Evolutionary conservation across 2,113 vertebrate species (phyloP), one percentile per base, ranked within the genome.

Genomic region (Puntigrus tetrazona): DNA sequence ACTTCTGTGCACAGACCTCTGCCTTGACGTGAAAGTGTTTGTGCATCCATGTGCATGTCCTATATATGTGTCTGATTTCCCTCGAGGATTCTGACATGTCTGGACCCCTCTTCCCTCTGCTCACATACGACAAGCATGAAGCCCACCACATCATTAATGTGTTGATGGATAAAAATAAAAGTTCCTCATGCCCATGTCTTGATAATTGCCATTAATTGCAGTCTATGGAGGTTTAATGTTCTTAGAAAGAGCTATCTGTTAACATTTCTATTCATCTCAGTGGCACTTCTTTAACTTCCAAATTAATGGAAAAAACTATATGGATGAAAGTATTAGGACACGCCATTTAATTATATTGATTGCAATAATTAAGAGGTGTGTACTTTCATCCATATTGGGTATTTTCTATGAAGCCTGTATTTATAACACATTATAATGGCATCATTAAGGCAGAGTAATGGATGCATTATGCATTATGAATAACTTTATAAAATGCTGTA

Each of bases 61-160:
- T 55, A 7, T 25, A 45, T 29, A 20, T 29, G 72, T 75, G 43
- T 75, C 14, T 75, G 41, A 75, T 75, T 75, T 75, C 72, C 27
- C 72, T 75, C 18, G 7, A 27, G 25, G 27, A 50, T 31, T 7
- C n/a, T 20, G 25, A 55, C 31, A 34, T 77, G 47, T 55, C 29
- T 57, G 50, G 22, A 55, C 47, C 31, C 29, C 20, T 77, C 47
- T 31, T 36, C 72, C 41, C 72, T 4, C 10, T 76, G 34, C 45
- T 55, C 45, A 76, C 47, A 76, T 76, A 22, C 16, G 72, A 75
- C 29, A 76, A 52, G 27, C 31, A 31, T 31, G 9, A 4, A 14
- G 41, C 25, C 43, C 43, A 50, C 3, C 27, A 74, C n/a, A 11
- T 14, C n/a, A 73, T 27, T 5, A 45, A 50, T 31, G 14, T 2